Evolutionary conservation across 2,113 vertebrate species (phyloP).

Genomic region (Illadopsis cleaveri): DNA sequence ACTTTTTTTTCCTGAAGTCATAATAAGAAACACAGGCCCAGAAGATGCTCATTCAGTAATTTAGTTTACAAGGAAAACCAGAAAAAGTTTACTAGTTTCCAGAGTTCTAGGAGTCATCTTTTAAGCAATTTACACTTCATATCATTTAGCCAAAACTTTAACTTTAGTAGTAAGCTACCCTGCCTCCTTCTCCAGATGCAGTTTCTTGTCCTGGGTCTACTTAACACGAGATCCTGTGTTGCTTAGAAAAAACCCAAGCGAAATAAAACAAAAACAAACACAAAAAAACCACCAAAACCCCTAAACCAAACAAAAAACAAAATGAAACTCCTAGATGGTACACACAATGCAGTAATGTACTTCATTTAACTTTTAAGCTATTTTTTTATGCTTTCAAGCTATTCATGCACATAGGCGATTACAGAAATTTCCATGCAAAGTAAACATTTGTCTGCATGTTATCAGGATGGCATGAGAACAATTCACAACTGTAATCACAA

Average conservation of each 20-base stretch:
- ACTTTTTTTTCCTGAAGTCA: not conserved
- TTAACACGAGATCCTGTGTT: not conserved
- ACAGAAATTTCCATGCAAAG: not conserved
- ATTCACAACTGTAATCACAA: not conserved
- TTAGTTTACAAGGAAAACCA: not conserved
- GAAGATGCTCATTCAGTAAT: not conserved
- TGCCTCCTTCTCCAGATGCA: not conserved
- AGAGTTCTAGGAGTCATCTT: not conserved
- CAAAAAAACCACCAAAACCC: not conserved
- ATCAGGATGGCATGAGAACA: not conserved
- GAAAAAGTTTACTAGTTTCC: not conserved
- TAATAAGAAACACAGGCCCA: not conserved
- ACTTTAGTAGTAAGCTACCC: not conserved
- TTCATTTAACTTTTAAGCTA: not conserved
- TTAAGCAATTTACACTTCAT: not conserved
- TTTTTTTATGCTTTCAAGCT: not conserved
- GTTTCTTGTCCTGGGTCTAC: not conserved
- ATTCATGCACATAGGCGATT: not conserved
- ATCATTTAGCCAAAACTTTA: not conserved
- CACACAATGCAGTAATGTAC: not conserved
- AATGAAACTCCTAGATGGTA: not conserved
- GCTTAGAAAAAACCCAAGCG: rapidly evolving
- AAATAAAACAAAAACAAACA: not conserved
- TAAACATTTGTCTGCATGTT: not conserved
- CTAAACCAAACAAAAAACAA: not conserved